Base-by-base conservation (phyloP, 2,113 vertebrate species). In the Paramisgurnus dabryanus region DNA sequence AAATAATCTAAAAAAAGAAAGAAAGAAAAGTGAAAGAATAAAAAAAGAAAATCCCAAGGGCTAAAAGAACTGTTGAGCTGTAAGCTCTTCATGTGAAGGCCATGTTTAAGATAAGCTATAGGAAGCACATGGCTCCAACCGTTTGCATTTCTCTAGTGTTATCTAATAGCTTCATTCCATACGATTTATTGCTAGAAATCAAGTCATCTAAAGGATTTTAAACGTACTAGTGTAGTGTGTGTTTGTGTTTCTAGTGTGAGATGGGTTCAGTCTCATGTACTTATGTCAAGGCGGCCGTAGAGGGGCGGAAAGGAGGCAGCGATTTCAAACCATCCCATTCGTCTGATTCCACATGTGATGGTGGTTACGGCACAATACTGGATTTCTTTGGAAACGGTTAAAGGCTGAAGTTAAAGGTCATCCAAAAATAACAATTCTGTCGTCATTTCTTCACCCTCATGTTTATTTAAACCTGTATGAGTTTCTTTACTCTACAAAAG, bases 171-270 rank as follows among this genome's bases (percentile, higher is more conserved):
- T 82, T 82, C 34, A 72, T 66, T 78, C 49, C 78, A 78, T 39
- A 67, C 57, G 18, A 74, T 18, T 80, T 84, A 84, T 84, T 84
- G 82, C 82, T 84, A 70, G 53, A 55, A 57, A 57, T n/a, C 71
- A 69, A 60, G 74, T 63, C 73, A 63, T 68, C 61, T 34, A 39
- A n/a, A 60, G 18, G n/a, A 18, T 3, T 27, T n/a, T 77, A 64
- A 72, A 13, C 50, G 66, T 65, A 69, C 73, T 72, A 80, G 72
- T 70, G 72, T 34, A 34, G 27, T 72, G 61, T 67, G 27, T 49
- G 15, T 67, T 34, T 34, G 27, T 34, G 27, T 34, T 34, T 34
- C 27, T 34, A 34, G 27, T 80, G 78, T 47, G 64, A 60, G 67
- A 53, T 70, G 18, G 67, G 45, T 60, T 45, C 66, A 39, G 65